Evolutionary conservation across 64 coral and sea anemone genomes (phyloP).

Genomic region (Orbicella faveolata): DNA sequence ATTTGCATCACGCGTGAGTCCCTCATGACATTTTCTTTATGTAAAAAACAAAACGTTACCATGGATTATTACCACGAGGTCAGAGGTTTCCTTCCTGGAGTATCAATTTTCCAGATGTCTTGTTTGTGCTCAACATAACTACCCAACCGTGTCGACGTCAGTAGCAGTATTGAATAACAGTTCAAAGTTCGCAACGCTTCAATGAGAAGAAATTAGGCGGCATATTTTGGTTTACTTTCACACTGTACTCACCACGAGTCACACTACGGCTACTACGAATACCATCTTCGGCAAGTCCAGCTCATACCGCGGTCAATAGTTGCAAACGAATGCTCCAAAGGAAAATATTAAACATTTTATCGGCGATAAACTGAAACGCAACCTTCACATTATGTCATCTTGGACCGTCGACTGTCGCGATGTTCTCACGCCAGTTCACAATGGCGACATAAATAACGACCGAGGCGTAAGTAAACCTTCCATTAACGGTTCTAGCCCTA

Average conservation of each 20-base stretch:
- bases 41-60: neutral
- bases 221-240: slow-evolving; percentile 1
- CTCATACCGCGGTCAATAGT: neutral
- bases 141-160: neutral
- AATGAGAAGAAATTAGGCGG: neutral
- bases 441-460: neutral
- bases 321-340: neutral
- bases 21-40: neutral
- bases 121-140: no score
- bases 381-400: neutral
- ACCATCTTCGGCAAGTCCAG: no score
- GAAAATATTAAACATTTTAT: no score
- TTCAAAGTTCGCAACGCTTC: slow-evolving; percentile 57
- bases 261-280: no score
- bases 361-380: neutral
- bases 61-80: neutral
- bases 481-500: neutral
- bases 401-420: neutral
- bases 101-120: neutral
- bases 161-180: neutral
- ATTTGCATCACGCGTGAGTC: neutral
- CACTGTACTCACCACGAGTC: neutral
- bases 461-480: neutral
- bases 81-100: neutral
- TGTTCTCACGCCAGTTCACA: neutral